Evolutionary conservation across 1,140 invertebrate genomes (phyloP), one percentile per base, ranked within the genome.

Genomic region (Heliothis virescens): DNA sequence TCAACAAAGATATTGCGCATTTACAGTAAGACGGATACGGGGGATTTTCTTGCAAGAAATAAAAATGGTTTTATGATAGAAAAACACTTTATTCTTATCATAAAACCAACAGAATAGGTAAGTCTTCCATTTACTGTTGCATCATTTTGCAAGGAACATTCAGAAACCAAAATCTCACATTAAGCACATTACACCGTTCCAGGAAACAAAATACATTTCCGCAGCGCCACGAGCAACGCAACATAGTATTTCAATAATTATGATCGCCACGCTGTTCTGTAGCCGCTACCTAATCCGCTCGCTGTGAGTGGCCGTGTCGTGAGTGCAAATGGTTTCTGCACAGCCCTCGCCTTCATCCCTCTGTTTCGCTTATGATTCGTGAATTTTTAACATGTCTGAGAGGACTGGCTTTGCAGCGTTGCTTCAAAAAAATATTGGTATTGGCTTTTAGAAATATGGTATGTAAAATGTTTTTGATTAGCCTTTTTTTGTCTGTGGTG

Each of bases 331-430:
- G 76, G 84, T 74, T 79, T 59, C 67, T 79, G 72, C 67, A 67
- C 60, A 57, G 26, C n/a, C 55, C 63, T 77, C 77, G 79, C 80
- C 72, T 78, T 82, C 79, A 82, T 82, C 79, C 80, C 83, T 76
- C 79, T 79, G 83, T 83, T 86, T 84, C 89, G 86, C 84, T 87
- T 90, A 88, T 87, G 88, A 86, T 87, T 90, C 87, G 79, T 90
- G 86, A 88, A 90, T 90, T 90, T 90, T 91, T 91, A 91, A 91
- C 84, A 71, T 67, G 82, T 75, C 82, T 83, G 82, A 87, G 83
- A 89, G 85, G 83, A 86, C 86, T 78, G 83, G 82, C 81, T 85
- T 82, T 55, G 26, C 34, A 21, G 29, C 29, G 63, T 76, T 74
- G 34, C 57, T 74, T 71, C 18, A 57, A 72, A 63, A 63, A 76